Base-by-base conservation (phyloP, 1,140 invertebrate species). In the Heterodera carotae region DNA sequence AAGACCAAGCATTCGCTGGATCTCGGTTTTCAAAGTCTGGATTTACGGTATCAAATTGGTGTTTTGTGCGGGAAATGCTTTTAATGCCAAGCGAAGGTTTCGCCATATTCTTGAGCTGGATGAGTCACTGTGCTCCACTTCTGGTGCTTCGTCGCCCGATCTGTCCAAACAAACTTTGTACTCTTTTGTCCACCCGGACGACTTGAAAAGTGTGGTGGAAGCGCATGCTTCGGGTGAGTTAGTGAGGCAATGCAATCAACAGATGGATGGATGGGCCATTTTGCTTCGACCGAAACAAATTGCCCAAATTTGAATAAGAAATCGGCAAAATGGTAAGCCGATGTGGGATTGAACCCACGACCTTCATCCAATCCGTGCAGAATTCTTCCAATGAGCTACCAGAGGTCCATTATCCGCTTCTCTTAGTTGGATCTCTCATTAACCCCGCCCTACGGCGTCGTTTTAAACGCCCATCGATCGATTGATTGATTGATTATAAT, bases 1-100 rank as follows among this genome's bases (percentile, higher is more conserved):
- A 98, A 98, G 89, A 96, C 94, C 86, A 98, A 98, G 90, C 97
- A 98, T 90, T 97, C 97, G 88, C 91, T 99, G 71, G 96, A 98
- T 89, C 91, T 99, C 33, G 92, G 93, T 68, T 91, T 97, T 53
- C 93, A 98, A 67, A 97, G 94, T 5, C 97, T 99, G 93, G 97
- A 99, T 89, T 60, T 94, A 48, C 69, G 83, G 39, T 79, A 25
- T 34, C 66, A 36, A 31, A 3, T 71, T 33, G 18, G n/a, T 29
- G 25, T 43, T 76, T 60, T 39, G 8, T 31, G 25, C 8, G 66
- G 7, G n/a, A n/a, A n/a, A n/a, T n/a, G n/a, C n/a, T n/a, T 43
- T 12, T 43, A 2, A 8, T 43, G 39, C n/a, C n/a, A 12, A 43
- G 39, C 39, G 12, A 29, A 68, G 76, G 12, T 59, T 82, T 29